A percentile compares a stretch with the other conserved stretches of the same genome.
These are phyloP conservation scores for Diachasmimorpha longicaudata DNA, from an alignment of 1,140 invertebrate genomes.

Conservation along the genomic window DNA sequence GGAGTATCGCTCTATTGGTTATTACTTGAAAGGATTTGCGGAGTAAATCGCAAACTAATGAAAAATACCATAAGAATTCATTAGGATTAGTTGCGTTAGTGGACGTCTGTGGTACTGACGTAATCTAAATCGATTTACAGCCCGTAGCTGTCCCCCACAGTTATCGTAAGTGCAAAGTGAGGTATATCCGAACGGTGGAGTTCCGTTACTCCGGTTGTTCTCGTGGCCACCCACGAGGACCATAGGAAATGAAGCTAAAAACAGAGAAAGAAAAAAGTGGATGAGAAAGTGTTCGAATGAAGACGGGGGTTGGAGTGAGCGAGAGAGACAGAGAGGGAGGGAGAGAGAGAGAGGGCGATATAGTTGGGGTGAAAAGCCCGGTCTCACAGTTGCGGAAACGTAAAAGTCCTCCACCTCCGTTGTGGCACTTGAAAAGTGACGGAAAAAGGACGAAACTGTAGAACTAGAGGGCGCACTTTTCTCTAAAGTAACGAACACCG, in stretches of 20 bases:
- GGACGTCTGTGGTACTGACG: conserved; percentile 2
- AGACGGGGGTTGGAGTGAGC: background rate
- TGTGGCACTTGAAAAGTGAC: conserved; percentile 27
- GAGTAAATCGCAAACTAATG: no score
- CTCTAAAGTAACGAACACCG: background rate
- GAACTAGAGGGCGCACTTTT: background rate
- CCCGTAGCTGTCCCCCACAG: conserved; percentile 14
- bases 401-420: conserved; percentile 17
- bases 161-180: conserved; percentile 34
- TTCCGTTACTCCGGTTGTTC: conserved; percentile 18
- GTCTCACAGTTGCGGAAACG: conserved; percentile 22
- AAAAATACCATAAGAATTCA: no score
- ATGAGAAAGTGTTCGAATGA: background rate
- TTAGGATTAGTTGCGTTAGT: background rate
- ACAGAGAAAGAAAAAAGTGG: background rate
- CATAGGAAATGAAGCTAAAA: background rate
- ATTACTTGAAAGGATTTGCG: no score
- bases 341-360: background rate
- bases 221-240: conserved; percentile 25
- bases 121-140: conserved; percentile 27
- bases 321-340: background rate
- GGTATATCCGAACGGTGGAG: conserved; percentile 23
- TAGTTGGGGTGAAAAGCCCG: background rate
- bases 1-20: no score
- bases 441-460: conserved; percentile 1